Evolutionary conservation across 1,140 invertebrate genomes (phyloP).

Genomic region (Pseudomyrmex pallidus): DNA sequence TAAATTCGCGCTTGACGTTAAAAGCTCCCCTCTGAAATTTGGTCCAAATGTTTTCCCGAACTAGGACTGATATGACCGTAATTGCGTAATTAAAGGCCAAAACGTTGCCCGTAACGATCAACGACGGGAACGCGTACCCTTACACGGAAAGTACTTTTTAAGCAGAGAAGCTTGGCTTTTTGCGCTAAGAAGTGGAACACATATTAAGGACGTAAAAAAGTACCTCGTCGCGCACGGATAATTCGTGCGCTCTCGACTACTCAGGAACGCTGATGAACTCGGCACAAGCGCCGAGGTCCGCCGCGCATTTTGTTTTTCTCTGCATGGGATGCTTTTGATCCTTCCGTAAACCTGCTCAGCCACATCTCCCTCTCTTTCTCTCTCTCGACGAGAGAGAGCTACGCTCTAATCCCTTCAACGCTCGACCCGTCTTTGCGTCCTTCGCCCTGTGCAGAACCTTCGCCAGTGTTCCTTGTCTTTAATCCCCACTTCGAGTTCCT

Average conservation of each 20-base stretch:
- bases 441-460: slow-evolving; percentile 23
- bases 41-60: slow-evolving; percentile 7
- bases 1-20: slow-evolving; percentile 19
- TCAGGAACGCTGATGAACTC: slow-evolving; percentile 45
- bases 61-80: slow-evolving; percentile 16
- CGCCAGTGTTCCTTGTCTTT: slow-evolving; percentile 50
- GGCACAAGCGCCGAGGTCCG: slow-evolving; percentile 5
- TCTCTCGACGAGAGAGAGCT: not conserved
- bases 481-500: slow-evolving; percentile 33
- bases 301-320: slow-evolving; percentile 46
- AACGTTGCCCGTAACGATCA: slow-evolving; percentile 25
- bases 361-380: not conserved
- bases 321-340: slow-evolving; percentile 48
- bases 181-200: not conserved
- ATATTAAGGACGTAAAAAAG: not conserved
- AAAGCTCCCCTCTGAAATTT: no score
- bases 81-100: not conserved
- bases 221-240: slow-evolving; percentile 29
- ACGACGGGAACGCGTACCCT: not conserved
- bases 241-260: slow-evolving; percentile 49
- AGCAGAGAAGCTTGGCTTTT: slow-evolving; percentile 17
- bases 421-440: slow-evolving; percentile 19
- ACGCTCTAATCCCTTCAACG: slow-evolving; percentile 54
- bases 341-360: slow-evolving; percentile 35
- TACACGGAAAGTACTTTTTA: slow-evolving; percentile 15